Percentiles rank a stretch among this genome's conserved stretches.
Evolutionary conservation across 64 coral and sea anemone species (phyloP).

Genomic region (Dendronephthya gigantea): DNA sequence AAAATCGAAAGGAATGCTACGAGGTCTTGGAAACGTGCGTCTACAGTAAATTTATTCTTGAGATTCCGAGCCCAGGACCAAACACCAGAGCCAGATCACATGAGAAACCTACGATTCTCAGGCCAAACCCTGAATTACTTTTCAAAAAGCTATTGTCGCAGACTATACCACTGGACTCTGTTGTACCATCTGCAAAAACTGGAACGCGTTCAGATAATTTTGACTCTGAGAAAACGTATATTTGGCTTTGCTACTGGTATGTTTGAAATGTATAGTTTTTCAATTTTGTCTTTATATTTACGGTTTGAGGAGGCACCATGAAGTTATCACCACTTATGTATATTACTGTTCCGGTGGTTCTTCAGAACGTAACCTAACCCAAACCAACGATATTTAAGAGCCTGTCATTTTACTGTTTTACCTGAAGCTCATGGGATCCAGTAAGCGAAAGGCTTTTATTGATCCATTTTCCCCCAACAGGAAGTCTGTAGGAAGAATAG

Average conservation of each 20-base stretch:
- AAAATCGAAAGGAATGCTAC: not conserved
- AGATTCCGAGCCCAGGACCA: not conserved
- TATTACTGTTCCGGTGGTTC: too few species aligned
- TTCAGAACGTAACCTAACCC: too few species aligned
- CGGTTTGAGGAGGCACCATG: not conserved
- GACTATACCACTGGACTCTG: slow-evolving; percentile 61
- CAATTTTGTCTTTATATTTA: not conserved
- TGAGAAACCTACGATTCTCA: not conserved
- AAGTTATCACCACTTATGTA: too few species aligned
- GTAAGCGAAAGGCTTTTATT: too few species aligned
- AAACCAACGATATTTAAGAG: too few species aligned
- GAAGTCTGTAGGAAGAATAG: too few species aligned
- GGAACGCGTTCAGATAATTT: slow-evolving; percentile 2
- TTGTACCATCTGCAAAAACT: slow-evolving; percentile 30
- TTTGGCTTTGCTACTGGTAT: slow-evolving; percentile 94
- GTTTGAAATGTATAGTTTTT: not conserved
- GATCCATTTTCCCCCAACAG: too few species aligned
- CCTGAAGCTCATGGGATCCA: too few species aligned
- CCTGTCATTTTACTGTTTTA: too few species aligned
- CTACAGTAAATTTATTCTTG: slow-evolving; percentile 39
- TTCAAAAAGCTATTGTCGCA: slow-evolving; percentile 60
- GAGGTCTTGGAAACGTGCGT: slow-evolving; percentile 15
- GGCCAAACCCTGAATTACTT: slow-evolving; percentile 44
- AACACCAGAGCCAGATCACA: not conserved
- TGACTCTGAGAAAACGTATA: slow-evolving; percentile 41